A percentile compares a stretch with the other conserved stretches of the same genome.
These are phyloP conservation scores for Rhaphigaster nebulosa DNA, from an alignment of 2,888 invertebrate species.

Conservation along the genomic window DNA sequence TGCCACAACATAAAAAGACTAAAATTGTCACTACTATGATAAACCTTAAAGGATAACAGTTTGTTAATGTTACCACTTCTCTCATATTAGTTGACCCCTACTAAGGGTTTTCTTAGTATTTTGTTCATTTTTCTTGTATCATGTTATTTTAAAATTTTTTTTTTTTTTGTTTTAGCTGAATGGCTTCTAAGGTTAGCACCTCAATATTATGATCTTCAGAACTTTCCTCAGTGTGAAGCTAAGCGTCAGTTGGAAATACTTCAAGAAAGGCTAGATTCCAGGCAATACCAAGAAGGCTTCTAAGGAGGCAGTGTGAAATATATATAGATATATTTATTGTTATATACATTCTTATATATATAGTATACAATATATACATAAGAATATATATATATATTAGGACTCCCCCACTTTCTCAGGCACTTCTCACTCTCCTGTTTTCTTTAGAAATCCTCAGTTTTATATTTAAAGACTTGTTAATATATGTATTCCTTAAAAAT, in stretches of 20 bases:
- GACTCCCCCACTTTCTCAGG: background rate
- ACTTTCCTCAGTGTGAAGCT: conserved; percentile 98
- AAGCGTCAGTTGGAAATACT: conserved; percentile 91
- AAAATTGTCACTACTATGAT: too few species aligned
- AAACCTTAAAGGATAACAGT: too few species aligned
- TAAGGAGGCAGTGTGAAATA: conserved; percentile 4
- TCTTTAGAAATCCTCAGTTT: background rate
- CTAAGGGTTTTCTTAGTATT: too few species aligned
- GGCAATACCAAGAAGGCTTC: conserved; percentile 90
- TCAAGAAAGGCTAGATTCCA: conserved; percentile 87
- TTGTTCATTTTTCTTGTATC: background rate
- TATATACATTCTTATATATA: background rate
- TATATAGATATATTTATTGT: background rate
- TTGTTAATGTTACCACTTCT: too few species aligned
- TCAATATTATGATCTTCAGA: conserved; percentile 97
- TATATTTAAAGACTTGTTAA: conserved; percentile 5
- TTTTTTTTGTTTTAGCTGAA: conserved; percentile 77
- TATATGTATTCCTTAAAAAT: background rate
- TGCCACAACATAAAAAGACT: too few species aligned
- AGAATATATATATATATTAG: background rate
- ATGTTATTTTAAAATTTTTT: background rate
- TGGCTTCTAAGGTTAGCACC: conserved; percentile 96
- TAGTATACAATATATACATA: background rate
- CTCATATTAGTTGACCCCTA: too few species aligned
- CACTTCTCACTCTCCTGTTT: background rate